Conservation (phyloP, 2,797 vertebrate genomes). For the Pseudomugil gertrudae region DNA sequence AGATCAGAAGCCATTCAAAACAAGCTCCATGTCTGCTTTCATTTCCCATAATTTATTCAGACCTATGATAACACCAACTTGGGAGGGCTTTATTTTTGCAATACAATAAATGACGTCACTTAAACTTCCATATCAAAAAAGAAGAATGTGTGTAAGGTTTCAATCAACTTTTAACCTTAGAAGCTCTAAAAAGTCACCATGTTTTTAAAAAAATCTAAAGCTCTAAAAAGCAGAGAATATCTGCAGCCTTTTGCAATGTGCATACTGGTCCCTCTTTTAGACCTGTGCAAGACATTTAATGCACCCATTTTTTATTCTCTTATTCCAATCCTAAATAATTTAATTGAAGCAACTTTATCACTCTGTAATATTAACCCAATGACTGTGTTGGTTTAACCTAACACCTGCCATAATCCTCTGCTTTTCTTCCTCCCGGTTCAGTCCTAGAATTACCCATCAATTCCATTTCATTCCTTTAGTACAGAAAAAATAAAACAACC, state of each 20-base stretch:
- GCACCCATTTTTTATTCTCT: background rate
- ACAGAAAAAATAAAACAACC: slow-evolving; percentile 66
- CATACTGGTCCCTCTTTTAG: background rate
- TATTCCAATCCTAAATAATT: background rate
- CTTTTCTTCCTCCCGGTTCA: slow-evolving; percentile 28
- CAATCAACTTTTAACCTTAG: slow-evolving; percentile 9
- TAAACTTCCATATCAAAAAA: background rate
- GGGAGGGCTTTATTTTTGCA: background rate
- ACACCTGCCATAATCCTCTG: slow-evolving; percentile 21
- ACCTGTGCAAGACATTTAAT: background rate
- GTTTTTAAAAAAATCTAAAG: background rate
- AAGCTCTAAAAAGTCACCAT: background rate
- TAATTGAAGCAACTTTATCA: background rate
- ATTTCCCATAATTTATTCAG: slow-evolving; percentile 76
- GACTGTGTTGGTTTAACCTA: slow-evolving; percentile 17
- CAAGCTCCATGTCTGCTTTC: slow-evolving; percentile 69
- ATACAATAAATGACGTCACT: background rate
- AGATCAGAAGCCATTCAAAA: slow-evolving; percentile 57
- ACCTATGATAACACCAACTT: slow-evolving; percentile 71
- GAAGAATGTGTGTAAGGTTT: background rate
- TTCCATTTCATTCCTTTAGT: slow-evolving; percentile 77
- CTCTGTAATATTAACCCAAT: slow-evolving; percentile 6
- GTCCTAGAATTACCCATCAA: slow-evolving; percentile 76
- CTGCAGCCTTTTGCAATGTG: background rate
- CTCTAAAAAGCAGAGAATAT: background rate